Evolutionary conservation across 2,797 vertebrate genomes (phyloP).

Genomic region (Hippocampus kuda): DNA sequence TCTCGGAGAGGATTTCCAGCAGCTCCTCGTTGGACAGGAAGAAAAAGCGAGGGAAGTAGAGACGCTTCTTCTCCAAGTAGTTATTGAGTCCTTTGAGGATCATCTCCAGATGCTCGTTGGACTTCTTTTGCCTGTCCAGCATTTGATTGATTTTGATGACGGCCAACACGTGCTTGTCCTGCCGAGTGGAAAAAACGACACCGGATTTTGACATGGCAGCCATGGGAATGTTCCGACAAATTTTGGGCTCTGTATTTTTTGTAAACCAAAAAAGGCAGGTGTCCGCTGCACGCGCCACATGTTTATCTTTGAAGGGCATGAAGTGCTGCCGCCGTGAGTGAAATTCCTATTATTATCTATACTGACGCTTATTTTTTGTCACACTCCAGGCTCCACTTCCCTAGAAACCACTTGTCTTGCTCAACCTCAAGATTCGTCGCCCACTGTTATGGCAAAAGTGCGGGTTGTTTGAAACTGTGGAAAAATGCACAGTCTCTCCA

Average conservation of each 20-base stretch:
- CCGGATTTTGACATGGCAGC: not conserved
- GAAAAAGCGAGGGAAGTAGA: constrained; percentile 90
- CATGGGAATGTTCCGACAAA: not conserved
- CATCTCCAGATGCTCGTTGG: constrained; percentile 75
- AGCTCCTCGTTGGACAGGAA: constrained; percentile 90
- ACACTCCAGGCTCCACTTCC: too few species aligned
- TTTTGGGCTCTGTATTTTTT: not conserved
- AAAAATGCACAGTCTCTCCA: not conserved
- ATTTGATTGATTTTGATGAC: constrained; percentile 77
- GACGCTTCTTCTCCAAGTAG: constrained; percentile 86
- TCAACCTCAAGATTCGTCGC: too few species aligned
- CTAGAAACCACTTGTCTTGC: too few species aligned
- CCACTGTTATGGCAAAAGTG: not conserved
- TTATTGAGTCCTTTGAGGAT: constrained; percentile 87
- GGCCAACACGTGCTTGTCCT: constrained; percentile 78
- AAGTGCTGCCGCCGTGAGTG: too few species aligned
- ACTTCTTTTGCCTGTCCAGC: constrained; percentile 74
- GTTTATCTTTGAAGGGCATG: too few species aligned
- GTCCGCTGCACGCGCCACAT: too few species aligned
- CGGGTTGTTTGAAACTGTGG: not conserved
- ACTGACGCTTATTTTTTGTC: too few species aligned
- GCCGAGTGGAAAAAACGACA: not conserved
- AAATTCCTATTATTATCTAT: too few species aligned
- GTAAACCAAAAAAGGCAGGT: too few species aligned
- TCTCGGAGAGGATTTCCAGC: constrained; percentile 87